phyloP scores from a whole-genome alignment of 2,888 invertebrate species.

The Xanthostigma xanthostigma region DNA sequence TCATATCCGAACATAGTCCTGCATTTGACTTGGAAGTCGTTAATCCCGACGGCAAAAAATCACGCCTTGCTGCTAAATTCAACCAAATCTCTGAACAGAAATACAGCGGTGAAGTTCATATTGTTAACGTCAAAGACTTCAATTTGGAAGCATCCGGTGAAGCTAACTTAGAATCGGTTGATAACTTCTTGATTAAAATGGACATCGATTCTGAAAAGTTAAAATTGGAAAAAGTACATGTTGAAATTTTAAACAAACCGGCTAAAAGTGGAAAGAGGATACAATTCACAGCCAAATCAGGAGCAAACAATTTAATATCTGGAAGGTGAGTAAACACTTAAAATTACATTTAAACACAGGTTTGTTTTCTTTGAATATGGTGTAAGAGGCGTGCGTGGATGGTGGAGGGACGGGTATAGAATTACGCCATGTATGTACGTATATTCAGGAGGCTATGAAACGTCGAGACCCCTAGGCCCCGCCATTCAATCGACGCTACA shows the following conservation, averaged over 20 bases:
- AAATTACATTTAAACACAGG: no score
- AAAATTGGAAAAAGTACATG: slow-evolving; percentile 44
- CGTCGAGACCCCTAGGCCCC: no score
- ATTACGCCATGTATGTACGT: no score
- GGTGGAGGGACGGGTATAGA: no score
- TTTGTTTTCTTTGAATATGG: no score
- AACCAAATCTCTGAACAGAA: slow-evolving; percentile 38
- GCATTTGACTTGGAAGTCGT: slow-evolving; percentile 38
- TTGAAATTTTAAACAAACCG: slow-evolving; percentile 47
- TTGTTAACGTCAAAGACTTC: slow-evolving; percentile 36
- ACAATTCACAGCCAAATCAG: slow-evolving; percentile 45
- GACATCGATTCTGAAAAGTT: slow-evolving; percentile 47
- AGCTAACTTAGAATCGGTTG: slow-evolving; percentile 39
- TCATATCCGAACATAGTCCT: slow-evolving; percentile 36
- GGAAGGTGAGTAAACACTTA: slow-evolving; percentile 38
- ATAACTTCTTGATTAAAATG: slow-evolving; percentile 46
- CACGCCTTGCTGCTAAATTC: slow-evolving; percentile 28
- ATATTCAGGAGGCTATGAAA: no score
- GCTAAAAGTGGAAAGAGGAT: slow-evolving; percentile 44
- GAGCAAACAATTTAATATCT: slow-evolving; percentile 47
- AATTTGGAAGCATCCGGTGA: slow-evolving; percentile 37
- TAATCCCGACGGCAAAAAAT: slow-evolving; percentile 31
- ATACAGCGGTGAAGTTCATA: slow-evolving; percentile 37
- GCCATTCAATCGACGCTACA: no score
- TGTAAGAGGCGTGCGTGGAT: no score